Evolutionary conservation across 2,888 invertebrate genomes (phyloP).

Genomic region (Junonia oenone): DNA sequence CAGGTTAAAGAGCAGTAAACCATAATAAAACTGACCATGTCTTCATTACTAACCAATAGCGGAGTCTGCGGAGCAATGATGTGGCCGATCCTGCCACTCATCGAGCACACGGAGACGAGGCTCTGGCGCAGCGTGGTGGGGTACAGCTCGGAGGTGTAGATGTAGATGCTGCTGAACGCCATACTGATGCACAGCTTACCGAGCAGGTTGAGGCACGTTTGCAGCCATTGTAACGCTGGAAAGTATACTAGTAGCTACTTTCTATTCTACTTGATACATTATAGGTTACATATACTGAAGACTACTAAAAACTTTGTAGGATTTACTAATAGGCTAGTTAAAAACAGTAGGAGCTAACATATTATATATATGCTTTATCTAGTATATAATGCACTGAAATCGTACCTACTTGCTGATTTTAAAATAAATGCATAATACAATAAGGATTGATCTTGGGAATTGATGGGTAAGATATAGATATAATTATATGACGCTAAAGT

Average conservation of each 20-base stretch:
- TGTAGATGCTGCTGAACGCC: slow-evolving; percentile 70
- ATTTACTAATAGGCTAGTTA: no score
- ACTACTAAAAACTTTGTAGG: no score
- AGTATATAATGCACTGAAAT: no score
- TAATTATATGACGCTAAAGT: no score
- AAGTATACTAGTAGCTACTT: slow-evolving; percentile 21
- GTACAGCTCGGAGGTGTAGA: slow-evolving; percentile 84
- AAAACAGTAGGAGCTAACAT: no score
- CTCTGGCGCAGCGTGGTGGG: slow-evolving; percentile 82
- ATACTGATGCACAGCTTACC: slow-evolving; percentile 71
- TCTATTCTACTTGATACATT: slow-evolving; percentile 8
- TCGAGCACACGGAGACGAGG: slow-evolving; percentile 82
- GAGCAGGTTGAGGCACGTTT: slow-evolving; percentile 69
- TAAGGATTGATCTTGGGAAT: no score
- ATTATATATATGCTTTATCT: no score
- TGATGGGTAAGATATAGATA: no score
- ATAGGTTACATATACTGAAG: no score
- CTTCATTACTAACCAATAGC: slow-evolving; percentile 68
- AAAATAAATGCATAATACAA: no score
- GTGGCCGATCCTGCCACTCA: slow-evolving; percentile 82
- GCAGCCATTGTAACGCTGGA: slow-evolving; percentile 63
- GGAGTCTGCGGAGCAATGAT: slow-evolving; percentile 84
- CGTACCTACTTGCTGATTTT: no score
- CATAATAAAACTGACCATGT: neutral
- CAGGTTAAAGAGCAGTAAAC: no score